phyloP scores from a whole-genome alignment of 2,797 vertebrate genomes.

The Ataeniobius toweri region DNA sequence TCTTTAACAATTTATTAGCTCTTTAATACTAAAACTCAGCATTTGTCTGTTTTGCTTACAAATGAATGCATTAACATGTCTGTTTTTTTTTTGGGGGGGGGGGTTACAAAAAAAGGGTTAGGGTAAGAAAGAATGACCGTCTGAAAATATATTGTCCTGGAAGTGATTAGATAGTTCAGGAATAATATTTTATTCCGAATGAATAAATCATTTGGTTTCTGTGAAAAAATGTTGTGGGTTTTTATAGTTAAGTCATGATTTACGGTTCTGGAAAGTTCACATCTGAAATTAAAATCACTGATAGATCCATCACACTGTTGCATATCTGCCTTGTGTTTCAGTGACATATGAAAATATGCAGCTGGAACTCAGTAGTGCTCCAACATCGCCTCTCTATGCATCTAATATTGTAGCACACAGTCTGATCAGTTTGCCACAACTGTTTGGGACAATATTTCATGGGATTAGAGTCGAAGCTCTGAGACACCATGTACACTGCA shows the following conservation, averaged over 20 bases:
- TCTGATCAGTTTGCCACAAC: neutral
- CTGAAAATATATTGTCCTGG: neutral
- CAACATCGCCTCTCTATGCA: neutral
- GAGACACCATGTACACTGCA: neutral
- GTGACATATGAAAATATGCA: neutral
- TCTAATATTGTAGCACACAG: neutral
- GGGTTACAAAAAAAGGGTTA: neutral
- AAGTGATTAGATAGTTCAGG: neutral
- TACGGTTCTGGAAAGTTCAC: neutral
- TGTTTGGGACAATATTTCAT: neutral
- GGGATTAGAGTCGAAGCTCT: neutral
- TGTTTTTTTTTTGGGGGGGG: neutral
- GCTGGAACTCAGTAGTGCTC: neutral
- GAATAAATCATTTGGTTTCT: neutral
- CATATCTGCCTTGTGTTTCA: neutral
- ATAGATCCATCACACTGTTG: neutral
- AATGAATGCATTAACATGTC: neutral
- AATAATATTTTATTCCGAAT: neutral
- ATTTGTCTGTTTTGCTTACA: neutral
- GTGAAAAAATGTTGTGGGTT: neutral
- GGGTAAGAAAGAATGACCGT: neutral
- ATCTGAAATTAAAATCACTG: neutral
- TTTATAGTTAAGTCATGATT: neutral
- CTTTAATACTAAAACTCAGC: neutral
- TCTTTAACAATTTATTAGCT: neutral